Evolutionary conservation across 2,797 vertebrate genomes (phyloP).

Genomic region (Jordanella pulchra): DNA sequence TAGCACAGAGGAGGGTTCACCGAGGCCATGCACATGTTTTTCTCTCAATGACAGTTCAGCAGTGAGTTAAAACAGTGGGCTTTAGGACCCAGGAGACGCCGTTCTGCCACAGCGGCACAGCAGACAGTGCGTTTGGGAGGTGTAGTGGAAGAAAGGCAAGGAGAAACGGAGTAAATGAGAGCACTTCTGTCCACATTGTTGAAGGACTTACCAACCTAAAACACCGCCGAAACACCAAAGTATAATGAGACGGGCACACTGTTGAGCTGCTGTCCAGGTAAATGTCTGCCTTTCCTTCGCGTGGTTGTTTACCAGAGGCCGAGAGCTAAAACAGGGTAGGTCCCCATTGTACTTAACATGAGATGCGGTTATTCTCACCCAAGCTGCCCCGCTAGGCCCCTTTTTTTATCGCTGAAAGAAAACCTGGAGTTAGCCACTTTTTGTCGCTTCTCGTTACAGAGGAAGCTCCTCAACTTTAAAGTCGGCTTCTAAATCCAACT

Average conservation of each 20-base stretch:
- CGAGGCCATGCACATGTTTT: slow-evolving; percentile 36
- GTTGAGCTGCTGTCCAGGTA: slow-evolving; percentile 81
- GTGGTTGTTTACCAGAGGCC: slow-evolving; percentile 74
- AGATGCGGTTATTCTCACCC: slow-evolving; percentile 84
- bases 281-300: slow-evolving; percentile 75
- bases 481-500: slow-evolving; percentile 10
- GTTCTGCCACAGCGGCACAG: slow-evolving; percentile 73
- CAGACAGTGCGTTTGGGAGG: slow-evolving; percentile 81
- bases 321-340: slow-evolving; percentile 78
- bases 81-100: slow-evolving; percentile 77
- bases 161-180: slow-evolving; percentile 85
- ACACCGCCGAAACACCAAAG: slow-evolving; percentile 74
- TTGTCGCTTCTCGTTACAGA: slow-evolving; percentile 43
- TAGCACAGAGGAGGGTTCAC: slow-evolving; percentile 41
- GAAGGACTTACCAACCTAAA: slow-evolving; percentile 79
- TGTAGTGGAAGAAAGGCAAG: slow-evolving; percentile 83
- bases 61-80: slow-evolving; percentile 46
- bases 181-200: slow-evolving; percentile 81
- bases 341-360: slow-evolving; percentile 82
- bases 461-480: slow-evolving; percentile 32
- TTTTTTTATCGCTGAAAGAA: slow-evolving; percentile 72
- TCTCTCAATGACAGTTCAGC: slow-evolving; percentile 54
- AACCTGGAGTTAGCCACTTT: slow-evolving; percentile 66
- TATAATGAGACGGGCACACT: slow-evolving; percentile 81
- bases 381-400: slow-evolving; percentile 81